phyloP scores from a whole-genome alignment of 2,113 vertebrate species.

The Heteronetta atricapilla region DNA sequence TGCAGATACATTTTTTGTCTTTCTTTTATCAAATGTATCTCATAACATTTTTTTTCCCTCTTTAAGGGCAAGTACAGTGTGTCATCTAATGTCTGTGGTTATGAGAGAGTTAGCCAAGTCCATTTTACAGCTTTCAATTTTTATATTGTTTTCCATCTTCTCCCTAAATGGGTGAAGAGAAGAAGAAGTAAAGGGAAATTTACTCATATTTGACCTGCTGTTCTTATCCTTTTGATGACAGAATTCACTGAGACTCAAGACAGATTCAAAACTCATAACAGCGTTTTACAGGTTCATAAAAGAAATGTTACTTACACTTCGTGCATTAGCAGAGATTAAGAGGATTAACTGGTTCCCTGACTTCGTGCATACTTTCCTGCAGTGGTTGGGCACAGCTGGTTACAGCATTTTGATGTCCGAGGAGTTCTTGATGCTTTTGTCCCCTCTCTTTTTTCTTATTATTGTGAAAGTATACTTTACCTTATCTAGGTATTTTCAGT shows the following conservation, averaged over 20 bases:
- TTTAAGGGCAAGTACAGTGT: neutral
- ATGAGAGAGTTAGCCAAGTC: neutral
- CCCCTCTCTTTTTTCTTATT: neutral
- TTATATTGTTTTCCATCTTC: neutral
- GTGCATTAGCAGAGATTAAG: conserved; percentile 55
- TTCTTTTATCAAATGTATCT: neutral
- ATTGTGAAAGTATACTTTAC: neutral
- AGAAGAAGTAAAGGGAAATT: conserved; percentile 21
- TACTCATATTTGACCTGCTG: conserved; percentile 43
- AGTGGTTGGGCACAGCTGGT: neutral
- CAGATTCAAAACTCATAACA: conserved; percentile 55
- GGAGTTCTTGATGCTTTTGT: neutral
- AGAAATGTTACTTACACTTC: conserved; percentile 41
- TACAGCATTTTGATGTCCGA: neutral
- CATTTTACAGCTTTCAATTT: neutral
- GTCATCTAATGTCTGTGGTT: neutral
- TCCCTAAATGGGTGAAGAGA: neutral
- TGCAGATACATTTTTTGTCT: neutral
- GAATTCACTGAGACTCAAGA: conserved; percentile 62
- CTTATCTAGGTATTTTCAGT: neutral
- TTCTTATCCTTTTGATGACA: conserved; percentile 66
- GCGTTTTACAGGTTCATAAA: conserved; percentile 65
- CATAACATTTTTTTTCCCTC: neutral
- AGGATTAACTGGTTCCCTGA: conserved; percentile 48
- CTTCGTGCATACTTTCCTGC: neutral